Base-by-base conservation (phyloP, 2,888 invertebrate genomes). In the Ceriagrion tenellum region DNA sequence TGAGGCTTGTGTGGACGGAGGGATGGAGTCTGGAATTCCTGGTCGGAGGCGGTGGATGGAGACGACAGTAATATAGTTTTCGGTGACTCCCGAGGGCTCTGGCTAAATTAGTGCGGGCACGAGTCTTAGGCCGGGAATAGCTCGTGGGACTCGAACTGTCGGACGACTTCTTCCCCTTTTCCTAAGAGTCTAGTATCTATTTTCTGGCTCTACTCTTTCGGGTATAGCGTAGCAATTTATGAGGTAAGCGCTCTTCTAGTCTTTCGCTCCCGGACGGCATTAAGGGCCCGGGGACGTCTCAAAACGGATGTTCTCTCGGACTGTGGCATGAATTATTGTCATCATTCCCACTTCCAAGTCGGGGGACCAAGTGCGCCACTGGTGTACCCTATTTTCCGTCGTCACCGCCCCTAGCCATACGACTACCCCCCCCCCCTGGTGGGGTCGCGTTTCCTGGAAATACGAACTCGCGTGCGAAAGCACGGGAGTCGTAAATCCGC, bases 301-400 rank as follows among this genome's bases (percentile, higher is more conserved):
- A 13, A 35, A 69, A 81, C 35, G 81, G 30, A 81, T 35, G 30
- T 81, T 4, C 30, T 81, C 69, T 69, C 35, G 35, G 35, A 35
- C 16, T 35, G 35, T 69, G 81, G 81, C 35, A 81, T 81, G 81
- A 81, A 81, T 81, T 81, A 81, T 35, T 81, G 81, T 81, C 81
- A 81, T 81, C 81, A 81, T 81, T 35, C 35, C 81, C 35, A 16
- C 16, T 23, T n/a, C 20, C n/a, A 12, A n/a, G 69, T n/a, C 26
- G 26, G 69, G 2, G 69, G 26, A 2, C 69, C 69, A 26, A 69
- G 35, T 81, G 81, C 81, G 16, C 35, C 81, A 4, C 30, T 13
- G 35, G n/a, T 8, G 69, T 26, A 23, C 26, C 69, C 69, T 26
- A n/a, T 69, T 69, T 69, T 8, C 47, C 47, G 47, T n/a, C 26